Evolutionary conservation across 2,888 invertebrate species (phyloP).

Genomic region (Neria commutata): DNA sequence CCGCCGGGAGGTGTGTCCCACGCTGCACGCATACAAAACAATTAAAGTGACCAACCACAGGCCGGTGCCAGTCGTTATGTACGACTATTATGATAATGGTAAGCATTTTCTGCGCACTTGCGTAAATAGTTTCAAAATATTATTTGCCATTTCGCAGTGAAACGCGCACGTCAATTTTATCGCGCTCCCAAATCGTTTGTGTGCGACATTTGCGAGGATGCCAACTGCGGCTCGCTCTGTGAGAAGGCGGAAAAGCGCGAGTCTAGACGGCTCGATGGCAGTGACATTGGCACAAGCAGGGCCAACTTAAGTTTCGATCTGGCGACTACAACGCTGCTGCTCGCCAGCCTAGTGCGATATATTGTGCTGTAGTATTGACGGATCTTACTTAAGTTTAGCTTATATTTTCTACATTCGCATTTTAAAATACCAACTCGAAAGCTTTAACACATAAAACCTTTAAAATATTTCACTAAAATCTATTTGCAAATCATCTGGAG

Average conservation of each 20-base stretch:
- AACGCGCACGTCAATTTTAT: conserved; percentile 84
- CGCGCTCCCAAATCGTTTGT: conserved; percentile 72
- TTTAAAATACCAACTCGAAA: neutral
- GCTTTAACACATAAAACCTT: conserved; percentile 12
- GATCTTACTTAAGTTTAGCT: neutral
- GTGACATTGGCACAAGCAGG: neutral
- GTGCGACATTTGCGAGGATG: conserved; percentile 83
- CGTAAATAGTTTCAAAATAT: neutral
- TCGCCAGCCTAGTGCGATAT: neutral
- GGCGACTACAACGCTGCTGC: neutral
- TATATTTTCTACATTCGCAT: neutral
- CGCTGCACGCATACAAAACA: conserved; percentile 83
- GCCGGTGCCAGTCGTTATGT: conserved; percentile 83
- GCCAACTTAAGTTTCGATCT: neutral
- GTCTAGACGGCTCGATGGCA: conserved; percentile 39
- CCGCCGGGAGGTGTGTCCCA: conserved; percentile 79
- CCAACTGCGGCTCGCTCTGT: conserved; percentile 63
- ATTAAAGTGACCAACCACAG: conserved; percentile 86
- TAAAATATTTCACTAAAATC: neutral
- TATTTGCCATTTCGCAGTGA: conserved; percentile 69
- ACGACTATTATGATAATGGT: conserved; percentile 94
- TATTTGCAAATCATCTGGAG: neutral
- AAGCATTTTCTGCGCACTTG: conserved; percentile 57
- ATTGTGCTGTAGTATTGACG: neutral
- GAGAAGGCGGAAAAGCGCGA: conserved; percentile 57